Base-by-base conservation (phyloP, 2,113 vertebrate genomes). In the Struthidea cinerea region DNA sequence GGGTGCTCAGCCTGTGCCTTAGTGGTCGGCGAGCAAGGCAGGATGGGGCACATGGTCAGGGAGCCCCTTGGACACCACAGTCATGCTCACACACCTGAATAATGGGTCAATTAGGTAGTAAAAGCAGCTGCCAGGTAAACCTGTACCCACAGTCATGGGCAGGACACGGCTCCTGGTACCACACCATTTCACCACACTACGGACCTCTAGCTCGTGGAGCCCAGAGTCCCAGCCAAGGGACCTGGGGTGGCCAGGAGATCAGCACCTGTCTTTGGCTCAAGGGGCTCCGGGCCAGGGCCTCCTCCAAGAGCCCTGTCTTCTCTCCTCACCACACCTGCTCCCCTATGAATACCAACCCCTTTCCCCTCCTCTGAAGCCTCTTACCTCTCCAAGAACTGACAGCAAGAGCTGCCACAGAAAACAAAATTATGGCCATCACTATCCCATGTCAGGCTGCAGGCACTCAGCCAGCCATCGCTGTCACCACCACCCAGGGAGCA, bases 111-210 rank as follows among this genome's bases (percentile, higher is more conserved):
- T 6, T 1, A 0, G 2, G 55, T 59, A 44, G 24, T 0, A 8
- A 41, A 32, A 52, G 65, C 32, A 49, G 46, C 35, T 24, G 67
- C 59, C 23, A 28, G 3, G 12, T 3, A 52, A 46, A 60, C 6
- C 68, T 5, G 3, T 39, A 61, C 41, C 35, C 6, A 2, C 0
- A 0, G 68, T 4, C n/a, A 22, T 2, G 4, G 19, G 60, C 75
- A 22, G 37, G 41, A 65, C 49, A 39, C 0, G 0, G 57, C 39
- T 73, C 53, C 56, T 32, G 49, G 20, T 74, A 73, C 64, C 57
- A 10, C 32, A 35, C 5, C 2, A 0, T 17, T 30, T 3, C 68
- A 47, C 60, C 6, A 1, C 7, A 2, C 28, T 1, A 5, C 0
- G 0, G 19, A 23, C 6, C 60, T 33, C 67, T 9, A 55, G 44